These are phyloP conservation scores for Platalea minor DNA, from an alignment of 2,797 vertebrate genomes.

Conservation along the genomic window DNA sequence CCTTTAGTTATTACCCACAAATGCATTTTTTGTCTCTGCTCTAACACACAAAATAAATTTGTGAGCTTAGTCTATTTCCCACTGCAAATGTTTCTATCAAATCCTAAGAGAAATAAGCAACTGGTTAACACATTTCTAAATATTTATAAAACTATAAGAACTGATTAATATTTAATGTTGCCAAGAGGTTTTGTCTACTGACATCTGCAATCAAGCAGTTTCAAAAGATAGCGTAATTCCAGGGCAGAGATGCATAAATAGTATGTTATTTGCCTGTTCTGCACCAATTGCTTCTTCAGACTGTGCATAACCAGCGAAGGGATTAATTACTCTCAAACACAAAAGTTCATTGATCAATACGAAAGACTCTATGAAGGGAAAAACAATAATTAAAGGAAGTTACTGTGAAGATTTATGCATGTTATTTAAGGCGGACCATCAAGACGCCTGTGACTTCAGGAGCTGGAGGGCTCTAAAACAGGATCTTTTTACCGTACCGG, in stretches of 20 bases:
- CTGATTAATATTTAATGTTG: slow-evolving; percentile 54
- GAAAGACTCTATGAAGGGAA: neutral
- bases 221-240: slow-evolving; percentile 16
- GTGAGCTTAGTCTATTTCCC: neutral
- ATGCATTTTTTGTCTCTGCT: neutral
- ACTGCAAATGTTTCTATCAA: neutral
- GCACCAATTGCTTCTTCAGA: slow-evolving; percentile 14
- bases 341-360: neutral
- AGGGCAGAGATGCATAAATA: slow-evolving; percentile 10
- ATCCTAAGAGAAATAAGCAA: slow-evolving; percentile 2
- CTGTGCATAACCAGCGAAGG: neutral
- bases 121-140: slow-evolving; percentile 31
- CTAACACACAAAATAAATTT: neutral
- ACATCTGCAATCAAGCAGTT: slow-evolving; percentile 34
- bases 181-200: slow-evolving; percentile 60
- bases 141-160: slow-evolving; percentile 44
- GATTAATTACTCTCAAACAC: slow-evolving; percentile 24
- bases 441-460: neutral
- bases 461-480: neutral
- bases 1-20: neutral
- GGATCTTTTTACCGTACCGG: neutral
- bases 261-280: slow-evolving; percentile 19
- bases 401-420: neutral
- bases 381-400: slow-evolving; percentile 22
- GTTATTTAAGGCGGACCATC: neutral